phyloP scores from a whole-genome alignment of 2,113 vertebrate species.

The Pollimyrus isidori region DNA sequence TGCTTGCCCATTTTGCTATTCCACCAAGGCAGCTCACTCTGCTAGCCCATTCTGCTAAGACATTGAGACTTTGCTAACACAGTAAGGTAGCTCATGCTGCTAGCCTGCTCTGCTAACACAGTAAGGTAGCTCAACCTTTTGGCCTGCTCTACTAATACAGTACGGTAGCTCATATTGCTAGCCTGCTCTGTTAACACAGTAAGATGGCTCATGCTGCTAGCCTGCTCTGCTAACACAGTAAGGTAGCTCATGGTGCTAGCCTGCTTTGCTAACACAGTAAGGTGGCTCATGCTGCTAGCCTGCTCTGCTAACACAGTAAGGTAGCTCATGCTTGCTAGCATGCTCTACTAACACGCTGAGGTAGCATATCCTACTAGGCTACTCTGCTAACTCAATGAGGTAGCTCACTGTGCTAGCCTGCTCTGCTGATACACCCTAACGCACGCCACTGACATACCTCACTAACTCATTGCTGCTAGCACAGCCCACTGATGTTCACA shows the following conservation, averaged over 20 bases:
- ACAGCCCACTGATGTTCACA: not conserved
- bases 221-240: not conserved
- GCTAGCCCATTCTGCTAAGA: not conserved
- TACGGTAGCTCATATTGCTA: no score
- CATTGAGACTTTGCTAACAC: not conserved
- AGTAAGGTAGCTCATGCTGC: not conserved
- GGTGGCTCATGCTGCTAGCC: not conserved
- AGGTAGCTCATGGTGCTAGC: not conserved
- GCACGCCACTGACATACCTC: not conserved
- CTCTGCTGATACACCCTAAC: not conserved
- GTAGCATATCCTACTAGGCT: not conserved
- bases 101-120: no score
- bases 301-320: not conserved
- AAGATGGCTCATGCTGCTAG: not conserved
- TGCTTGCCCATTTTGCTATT: not conserved
- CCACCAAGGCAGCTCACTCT: no score
- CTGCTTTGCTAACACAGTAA: not conserved
- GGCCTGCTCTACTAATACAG: not conserved
- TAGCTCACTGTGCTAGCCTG: not conserved
- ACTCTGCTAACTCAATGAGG: not conserved
- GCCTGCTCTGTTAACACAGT: not conserved
- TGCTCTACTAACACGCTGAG: not conserved
- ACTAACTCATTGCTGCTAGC: not conserved
- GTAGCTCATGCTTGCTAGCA: not conserved
- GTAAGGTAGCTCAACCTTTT: no score